Conservation (phyloP, 2,888 invertebrate species). For the Himalopsyche kuldschensis region DNA sequence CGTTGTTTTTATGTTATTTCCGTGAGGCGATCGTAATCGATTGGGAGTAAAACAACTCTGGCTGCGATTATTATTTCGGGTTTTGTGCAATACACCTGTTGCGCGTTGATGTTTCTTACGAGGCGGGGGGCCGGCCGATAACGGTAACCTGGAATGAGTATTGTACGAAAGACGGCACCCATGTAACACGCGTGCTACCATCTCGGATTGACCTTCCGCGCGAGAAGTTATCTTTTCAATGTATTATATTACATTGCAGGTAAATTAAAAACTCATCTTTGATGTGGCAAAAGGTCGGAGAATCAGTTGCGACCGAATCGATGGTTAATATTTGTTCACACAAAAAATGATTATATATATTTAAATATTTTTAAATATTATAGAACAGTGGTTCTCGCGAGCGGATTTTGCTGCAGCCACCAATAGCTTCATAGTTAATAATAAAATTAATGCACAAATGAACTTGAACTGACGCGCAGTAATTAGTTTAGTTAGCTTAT, state of each 20-base stretch:
- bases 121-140: background rate
- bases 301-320: too few relatives aligned
- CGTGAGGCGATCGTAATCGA: background rate
- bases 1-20: background rate
- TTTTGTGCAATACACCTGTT: background rate
- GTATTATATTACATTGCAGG: background rate
- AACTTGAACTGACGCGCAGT: too few relatives aligned
- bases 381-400: too few relatives aligned
- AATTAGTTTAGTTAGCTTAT: too few relatives aligned
- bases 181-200: background rate
- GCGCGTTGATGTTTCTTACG: background rate
- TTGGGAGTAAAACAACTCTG: background rate
- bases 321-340: too few relatives aligned
- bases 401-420: too few relatives aligned
- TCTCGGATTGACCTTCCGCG: background rate
- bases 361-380: too few relatives aligned
- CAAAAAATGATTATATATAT: too few relatives aligned
- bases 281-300: too few relatives aligned
- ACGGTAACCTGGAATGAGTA: background rate
- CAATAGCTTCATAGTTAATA: too few relatives aligned
- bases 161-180: background rate
- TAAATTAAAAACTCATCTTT: too few relatives aligned
- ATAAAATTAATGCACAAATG: too few relatives aligned
- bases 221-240: background rate
- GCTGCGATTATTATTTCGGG: background rate